Evolutionary conservation across 92 coral and sea anemone genomes (phyloP), one percentile per base, ranked within the genome.

Genomic region (Nematostella vectensis): DNA sequence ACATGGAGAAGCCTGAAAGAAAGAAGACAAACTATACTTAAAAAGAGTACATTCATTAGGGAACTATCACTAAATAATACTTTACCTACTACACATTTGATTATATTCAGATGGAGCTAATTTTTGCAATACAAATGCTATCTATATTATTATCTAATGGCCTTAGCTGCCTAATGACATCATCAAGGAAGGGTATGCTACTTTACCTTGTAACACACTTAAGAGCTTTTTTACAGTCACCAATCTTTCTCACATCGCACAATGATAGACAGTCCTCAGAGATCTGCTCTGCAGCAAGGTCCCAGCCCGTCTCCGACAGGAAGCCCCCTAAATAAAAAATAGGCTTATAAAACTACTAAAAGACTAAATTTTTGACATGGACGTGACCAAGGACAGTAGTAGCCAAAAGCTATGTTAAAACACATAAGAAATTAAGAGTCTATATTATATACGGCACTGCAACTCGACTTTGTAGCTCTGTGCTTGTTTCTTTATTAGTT

Each of bases 241-340:
- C 59, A 31, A 78, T 57, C 43, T 62, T 81, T 62, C 83, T 67
- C 20, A 73, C 72, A 52, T 75, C 81, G 39, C 89, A 93, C 30
- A 93, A 73, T 55, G 72, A 77, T 23, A 77, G 47, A 58, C 87
- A 66, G 44, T 77, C 70, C 28, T 28, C 53, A 51, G 78, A 69
- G 19, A 86, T 58, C 37, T 73, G 63, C 57, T 93, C 96, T 28
- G 96, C 96, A 50, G 81, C 85, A 36, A 78, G 58, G 67, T 81
- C 85, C 96, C 95, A 93, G 43, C 99, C 99, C 55, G 80, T 83
- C 52, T 93, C 99, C 39, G 74, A 67, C 31, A 93, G 60, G 62
- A 93, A 80, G 27, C 87, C 83, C 51, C 99, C 99, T 93, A 31
- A 47, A 78, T 28, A 68, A 63, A 55, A 18, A 45, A 36, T 15